A percentile compares a stretch with the other conserved stretches of the same genome.
phyloP scores from a whole-genome alignment of 2,113 vertebrate species.

The Chlorodrepanis virens region DNA sequence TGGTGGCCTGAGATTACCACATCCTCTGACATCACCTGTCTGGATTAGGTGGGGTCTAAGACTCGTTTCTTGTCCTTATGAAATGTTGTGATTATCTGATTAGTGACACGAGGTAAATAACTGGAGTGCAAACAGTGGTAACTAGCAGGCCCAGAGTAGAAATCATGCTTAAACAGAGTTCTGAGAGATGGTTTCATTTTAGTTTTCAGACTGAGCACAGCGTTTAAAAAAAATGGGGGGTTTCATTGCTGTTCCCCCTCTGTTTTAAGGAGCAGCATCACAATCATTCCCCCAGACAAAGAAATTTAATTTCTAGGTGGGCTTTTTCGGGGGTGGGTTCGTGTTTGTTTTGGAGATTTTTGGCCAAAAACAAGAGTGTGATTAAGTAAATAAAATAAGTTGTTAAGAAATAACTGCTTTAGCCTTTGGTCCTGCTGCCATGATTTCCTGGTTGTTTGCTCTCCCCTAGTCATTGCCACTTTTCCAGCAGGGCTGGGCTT shows the following conservation, averaged over 20 bases:
- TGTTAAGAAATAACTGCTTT: background rate
- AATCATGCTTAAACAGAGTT: background rate
- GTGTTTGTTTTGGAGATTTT: background rate
- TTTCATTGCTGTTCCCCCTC: background rate
- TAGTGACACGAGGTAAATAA: conserved; percentile 1
- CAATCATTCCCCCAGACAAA: background rate
- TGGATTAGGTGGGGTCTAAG: conserved; percentile 22
- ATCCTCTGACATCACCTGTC: conserved; percentile 45
- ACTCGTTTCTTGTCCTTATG: background rate
- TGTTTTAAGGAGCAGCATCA: background rate
- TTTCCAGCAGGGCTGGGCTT: background rate
- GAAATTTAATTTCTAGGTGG: background rate
- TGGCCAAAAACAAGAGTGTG: background rate
- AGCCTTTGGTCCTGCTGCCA: background rate
- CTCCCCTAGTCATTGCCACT: accelerated
- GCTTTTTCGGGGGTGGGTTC: accelerated
- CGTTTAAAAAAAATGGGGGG: background rate
- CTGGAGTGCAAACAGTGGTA: background rate
- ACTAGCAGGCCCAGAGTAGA: background rate
- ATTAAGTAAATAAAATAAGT: background rate
- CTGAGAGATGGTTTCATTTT: background rate
- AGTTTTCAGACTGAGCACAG: background rate
- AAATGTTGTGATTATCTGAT: conserved; percentile 16
- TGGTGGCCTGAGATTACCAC: conserved; percentile 4
- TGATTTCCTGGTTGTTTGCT: background rate